These are phyloP conservation scores for Hippopotamyrus pictus DNA, from an alignment of 2,797 vertebrate species.

Conservation along the genomic window DNA sequence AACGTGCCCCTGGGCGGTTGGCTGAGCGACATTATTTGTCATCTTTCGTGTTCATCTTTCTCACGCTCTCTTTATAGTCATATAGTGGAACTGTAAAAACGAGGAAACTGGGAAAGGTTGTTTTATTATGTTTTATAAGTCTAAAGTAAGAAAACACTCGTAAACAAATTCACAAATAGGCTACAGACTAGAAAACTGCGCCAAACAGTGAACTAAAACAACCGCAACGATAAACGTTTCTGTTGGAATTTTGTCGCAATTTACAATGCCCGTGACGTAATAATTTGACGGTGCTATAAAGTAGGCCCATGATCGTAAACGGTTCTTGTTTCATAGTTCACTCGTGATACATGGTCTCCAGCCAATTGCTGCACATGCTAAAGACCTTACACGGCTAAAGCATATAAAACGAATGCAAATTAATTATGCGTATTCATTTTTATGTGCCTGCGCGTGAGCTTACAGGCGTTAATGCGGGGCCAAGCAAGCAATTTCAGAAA, in stretches of 20 bases:
- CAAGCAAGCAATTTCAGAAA: background rate
- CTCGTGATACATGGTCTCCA: background rate
- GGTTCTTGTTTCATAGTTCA: background rate
- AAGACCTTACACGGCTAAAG: background rate
- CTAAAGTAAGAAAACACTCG: background rate
- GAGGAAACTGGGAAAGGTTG: background rate
- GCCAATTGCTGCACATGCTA: background rate
- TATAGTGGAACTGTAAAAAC: constrained; percentile 33
- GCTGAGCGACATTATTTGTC: constrained; percentile 70
- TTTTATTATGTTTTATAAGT: constrained; percentile 28
- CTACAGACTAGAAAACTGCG: background rate
- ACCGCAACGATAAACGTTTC: background rate
- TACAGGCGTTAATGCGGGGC: background rate
- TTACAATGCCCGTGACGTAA: background rate
- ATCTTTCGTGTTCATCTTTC: constrained; percentile 53
- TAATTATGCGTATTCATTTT: background rate
- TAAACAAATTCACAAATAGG: background rate
- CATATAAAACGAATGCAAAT: background rate
- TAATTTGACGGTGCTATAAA: background rate
- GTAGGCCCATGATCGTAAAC: background rate
- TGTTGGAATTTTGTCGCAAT: background rate
- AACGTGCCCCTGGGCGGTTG: constrained; percentile 74
- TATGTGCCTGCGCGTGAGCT: background rate
- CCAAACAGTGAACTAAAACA: background rate
- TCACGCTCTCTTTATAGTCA: constrained; percentile 53